Base-by-base conservation (phyloP, 2,113 vertebrate species). In the Mellivora capensis region DNA sequence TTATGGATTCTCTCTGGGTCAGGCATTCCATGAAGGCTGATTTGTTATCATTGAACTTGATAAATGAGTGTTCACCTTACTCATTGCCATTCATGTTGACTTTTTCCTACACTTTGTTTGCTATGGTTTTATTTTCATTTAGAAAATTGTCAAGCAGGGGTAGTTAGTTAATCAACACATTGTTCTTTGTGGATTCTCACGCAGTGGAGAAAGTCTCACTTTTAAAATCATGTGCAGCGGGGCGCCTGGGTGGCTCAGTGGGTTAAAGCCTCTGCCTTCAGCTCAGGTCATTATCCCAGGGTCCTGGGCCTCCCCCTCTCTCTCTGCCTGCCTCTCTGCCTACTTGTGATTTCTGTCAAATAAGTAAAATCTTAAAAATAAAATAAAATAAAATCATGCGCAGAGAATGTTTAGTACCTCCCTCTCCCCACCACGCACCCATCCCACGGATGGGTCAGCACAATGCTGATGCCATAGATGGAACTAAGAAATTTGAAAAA, bases 31-130 rank as follows among this genome's bases (percentile, higher is more conserved):
- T 2, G 34, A 79, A 79, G 62, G 49, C 72, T 74, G 34, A 57
- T 87, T 93, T 94, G 49, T 89, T 80, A 88, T 95, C 59, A n/a
- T 27, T 57, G n/a, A 93, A 90, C 29, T 77, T 88, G 57, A 83
- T 86, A n/a, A 93, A 72, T 0, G 10, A 6, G 0, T 59, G 25
- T 94, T 83, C 20, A 47, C 25, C 27, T 61, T 90, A 49, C 69
- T 62, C 52, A 17, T 47, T 64, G n/a, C 62, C 42, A 18, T 47
- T 86, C 67, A 34, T 13, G 8, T 39, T 44, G 20, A 79, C 2
- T 81, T 69, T 59, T 57, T 71, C 31, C 21, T 72, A 31, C 5
- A 39, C 59, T 96, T 82, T 64, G 37, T 79, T 83, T 23, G 37
- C 5, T 59, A 4, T 27, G 39, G 14, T 61, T 74, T 64, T 61